Evolutionary conservation across 1,140 invertebrate genomes (phyloP).

Genomic region (Mesaphorura yosii): DNA sequence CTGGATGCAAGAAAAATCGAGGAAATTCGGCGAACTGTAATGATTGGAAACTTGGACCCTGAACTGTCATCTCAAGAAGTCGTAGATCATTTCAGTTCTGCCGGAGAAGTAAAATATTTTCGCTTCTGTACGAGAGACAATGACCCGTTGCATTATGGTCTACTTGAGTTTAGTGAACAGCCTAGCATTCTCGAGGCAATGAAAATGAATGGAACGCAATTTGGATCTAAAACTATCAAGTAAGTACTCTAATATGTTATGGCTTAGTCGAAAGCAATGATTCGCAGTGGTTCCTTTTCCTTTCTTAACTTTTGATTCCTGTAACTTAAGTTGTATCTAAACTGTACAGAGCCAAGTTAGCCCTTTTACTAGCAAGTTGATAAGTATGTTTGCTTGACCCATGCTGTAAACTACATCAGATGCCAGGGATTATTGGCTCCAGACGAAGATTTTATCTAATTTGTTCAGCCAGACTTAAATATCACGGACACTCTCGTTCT

Average conservation of each 20-base stretch:
- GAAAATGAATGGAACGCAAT: slow-evolving; percentile 61
- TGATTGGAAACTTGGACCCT: slow-evolving; percentile 62
- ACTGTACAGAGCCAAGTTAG: no score
- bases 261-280: not conserved
- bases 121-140: slow-evolving; percentile 75
- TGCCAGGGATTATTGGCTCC: no score
- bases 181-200: slow-evolving; percentile 73
- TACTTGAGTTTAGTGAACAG: slow-evolving; percentile 91
- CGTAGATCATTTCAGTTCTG: slow-evolving; percentile 70
- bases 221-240: slow-evolving; percentile 33
- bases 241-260: slow-evolving; percentile 13
- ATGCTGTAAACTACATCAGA: no score
- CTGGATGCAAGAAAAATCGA: slow-evolving; percentile 86
- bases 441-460: no score
- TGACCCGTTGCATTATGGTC: slow-evolving; percentile 60
- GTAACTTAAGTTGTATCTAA: no score
- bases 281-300: no score
- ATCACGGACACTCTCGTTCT: no score
- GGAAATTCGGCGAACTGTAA: slow-evolving; percentile 83
- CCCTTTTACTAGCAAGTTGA: no score
- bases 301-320: no score
- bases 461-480: no score
- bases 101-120: slow-evolving; percentile 91
- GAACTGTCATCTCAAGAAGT: slow-evolving; percentile 55
- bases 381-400: no score